Conservation (phyloP, 1,140 invertebrate species). For the Brachionus koreanus region DNA sequence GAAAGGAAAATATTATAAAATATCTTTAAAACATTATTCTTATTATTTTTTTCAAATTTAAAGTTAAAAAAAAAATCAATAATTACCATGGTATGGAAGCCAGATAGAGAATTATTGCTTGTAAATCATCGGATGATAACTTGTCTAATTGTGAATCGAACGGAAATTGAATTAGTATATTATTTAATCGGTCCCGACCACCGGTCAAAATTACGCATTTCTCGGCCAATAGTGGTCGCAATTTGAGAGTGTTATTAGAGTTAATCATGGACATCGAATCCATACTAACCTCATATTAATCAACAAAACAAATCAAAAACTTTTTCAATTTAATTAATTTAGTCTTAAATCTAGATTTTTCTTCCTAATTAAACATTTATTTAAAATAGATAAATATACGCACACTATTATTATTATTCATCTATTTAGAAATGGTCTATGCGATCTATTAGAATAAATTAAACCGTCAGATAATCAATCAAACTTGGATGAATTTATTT, state of each 20-base stretch:
- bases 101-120: constrained; percentile 28
- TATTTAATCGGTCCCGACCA: constrained; percentile 15
- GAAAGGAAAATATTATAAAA: too few species aligned
- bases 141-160: constrained; percentile 28
- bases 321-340: neutral
- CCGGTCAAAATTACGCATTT: constrained; percentile 42
- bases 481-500: neutral
- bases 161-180: constrained; percentile 37
- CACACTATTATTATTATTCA: neutral
- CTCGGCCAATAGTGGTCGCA: neutral
- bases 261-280: constrained; percentile 16
- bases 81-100: constrained; percentile 42
- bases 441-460: constrained; percentile 12
- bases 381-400: constrained; percentile 8
- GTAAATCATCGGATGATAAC: constrained; percentile 11
- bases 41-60: neutral
- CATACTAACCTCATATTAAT: neutral
- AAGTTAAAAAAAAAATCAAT: neutral
- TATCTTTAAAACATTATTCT: too few species aligned
- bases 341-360: neutral
- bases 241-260: constrained; percentile 7
- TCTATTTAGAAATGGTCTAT: neutral
- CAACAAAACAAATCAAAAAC: neutral
- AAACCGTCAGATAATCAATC: constrained; percentile 38
- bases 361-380: neutral